phyloP scores from a whole-genome alignment of 2,797 vertebrate genomes.

The Cyprinella venusta region DNA sequence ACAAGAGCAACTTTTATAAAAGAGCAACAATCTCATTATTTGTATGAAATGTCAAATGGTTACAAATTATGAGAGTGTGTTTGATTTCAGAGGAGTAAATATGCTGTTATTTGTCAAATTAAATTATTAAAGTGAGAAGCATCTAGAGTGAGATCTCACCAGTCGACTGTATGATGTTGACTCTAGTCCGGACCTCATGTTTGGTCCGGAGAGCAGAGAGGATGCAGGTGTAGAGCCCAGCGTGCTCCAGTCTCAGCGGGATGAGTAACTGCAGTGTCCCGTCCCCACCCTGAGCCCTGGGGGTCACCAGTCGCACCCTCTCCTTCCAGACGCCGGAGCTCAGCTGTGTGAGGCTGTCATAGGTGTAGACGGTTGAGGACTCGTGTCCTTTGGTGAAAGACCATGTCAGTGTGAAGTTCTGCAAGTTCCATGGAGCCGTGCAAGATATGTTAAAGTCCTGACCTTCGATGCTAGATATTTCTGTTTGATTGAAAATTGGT shows the following conservation, averaged over 20 bases:
- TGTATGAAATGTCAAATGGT: not conserved
- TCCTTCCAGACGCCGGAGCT: slow-evolving; percentile 61
- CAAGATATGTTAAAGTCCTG: slow-evolving; percentile 75
- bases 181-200: slow-evolving; percentile 64
- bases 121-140: not conserved
- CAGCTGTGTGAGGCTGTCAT: slow-evolving; percentile 63
- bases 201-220: slow-evolving; percentile 61
- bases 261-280: slow-evolving; percentile 73
- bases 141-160: slow-evolving; percentile 50
- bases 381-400: slow-evolving; percentile 66
- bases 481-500: slow-evolving; percentile 49
- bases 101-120: not conserved
- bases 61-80: not conserved
- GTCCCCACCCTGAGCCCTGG: slow-evolving; percentile 67
- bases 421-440: slow-evolving; percentile 65
- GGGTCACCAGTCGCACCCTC: slow-evolving; percentile 64
- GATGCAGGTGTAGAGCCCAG: slow-evolving; percentile 73
- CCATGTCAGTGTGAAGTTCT: slow-evolving; percentile 71
- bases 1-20: not conserved
- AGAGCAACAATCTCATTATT: not conserved
- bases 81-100: not conserved
- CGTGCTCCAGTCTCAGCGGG: slow-evolving; percentile 59
- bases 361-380: slow-evolving; percentile 67
- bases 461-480: slow-evolving; percentile 64
- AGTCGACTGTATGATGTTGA: slow-evolving; percentile 59